These are phyloP conservation scores for Nemurella pictetii DNA, from an alignment of 2,888 invertebrate species.

Conservation along the genomic window DNA sequence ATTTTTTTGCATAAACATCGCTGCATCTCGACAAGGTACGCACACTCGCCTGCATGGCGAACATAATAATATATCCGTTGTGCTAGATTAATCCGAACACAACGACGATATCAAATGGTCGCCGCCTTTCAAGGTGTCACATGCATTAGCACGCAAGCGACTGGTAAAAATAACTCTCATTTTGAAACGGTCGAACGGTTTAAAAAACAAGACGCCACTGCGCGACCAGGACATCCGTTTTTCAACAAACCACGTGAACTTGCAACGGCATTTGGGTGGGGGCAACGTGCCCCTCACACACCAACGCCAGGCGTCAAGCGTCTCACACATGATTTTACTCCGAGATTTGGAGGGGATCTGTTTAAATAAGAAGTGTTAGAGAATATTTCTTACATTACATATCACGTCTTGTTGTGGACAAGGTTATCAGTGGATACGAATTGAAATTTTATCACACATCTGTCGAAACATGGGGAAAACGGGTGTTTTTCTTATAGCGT, in stretches of 20 bases:
- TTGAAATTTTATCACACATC: no score
- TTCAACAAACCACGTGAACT: not conserved
- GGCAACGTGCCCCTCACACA: not conserved
- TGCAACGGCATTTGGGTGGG: not conserved
- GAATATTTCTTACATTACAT: not conserved
- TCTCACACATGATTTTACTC: not conserved
- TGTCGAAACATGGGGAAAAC: slow-evolving; percentile 20
- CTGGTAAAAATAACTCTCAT: slow-evolving; percentile 24
- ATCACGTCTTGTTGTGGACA: not conserved
- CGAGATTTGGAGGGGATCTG: not conserved
- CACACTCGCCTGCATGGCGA: not conserved
- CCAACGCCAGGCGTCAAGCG: not conserved
- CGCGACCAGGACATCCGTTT: slow-evolving; percentile 15
- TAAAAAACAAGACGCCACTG: slow-evolving; percentile 7
- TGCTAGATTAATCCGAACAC: slow-evolving; percentile 8
- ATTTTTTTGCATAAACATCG: not conserved
- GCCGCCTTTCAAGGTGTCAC: not conserved
- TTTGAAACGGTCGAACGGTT: not conserved
- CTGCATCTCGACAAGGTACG: not conserved
- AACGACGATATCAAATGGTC: not conserved
- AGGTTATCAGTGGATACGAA: not conserved
- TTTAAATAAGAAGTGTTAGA: slow-evolving; percentile 2
- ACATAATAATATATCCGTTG: not conserved
- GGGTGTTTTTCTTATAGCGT: not conserved
- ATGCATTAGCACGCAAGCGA: not conserved